phyloP scores from a whole-genome alignment of 2,797 vertebrate genomes.

The Chelonia mydas region DNA sequence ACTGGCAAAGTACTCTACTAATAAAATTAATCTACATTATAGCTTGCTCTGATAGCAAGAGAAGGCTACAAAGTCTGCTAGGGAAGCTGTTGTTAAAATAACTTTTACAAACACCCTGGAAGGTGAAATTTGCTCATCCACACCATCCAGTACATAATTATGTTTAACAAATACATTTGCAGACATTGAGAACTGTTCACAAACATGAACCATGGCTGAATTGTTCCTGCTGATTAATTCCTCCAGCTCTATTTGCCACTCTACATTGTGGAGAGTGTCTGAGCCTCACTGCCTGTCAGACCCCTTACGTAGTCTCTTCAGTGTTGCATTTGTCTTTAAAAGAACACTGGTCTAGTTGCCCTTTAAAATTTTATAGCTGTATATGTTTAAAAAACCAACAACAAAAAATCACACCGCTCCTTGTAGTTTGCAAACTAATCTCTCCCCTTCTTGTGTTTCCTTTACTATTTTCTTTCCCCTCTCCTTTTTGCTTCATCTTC shows the following conservation, averaged over 20 bases:
- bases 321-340: background rate
- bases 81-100: background rate
- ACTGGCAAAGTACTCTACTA: background rate
- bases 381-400: background rate
- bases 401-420: rapidly evolving
- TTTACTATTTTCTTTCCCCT: background rate
- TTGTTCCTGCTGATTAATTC: background rate
- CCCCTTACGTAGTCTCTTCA: background rate
- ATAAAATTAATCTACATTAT: background rate
- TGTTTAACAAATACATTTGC: background rate
- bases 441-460: background rate
- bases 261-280: background rate
- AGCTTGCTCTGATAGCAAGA: background rate
- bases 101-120: background rate
- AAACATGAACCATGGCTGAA: background rate
- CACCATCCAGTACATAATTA: background rate
- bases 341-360: background rate
- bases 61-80: background rate
- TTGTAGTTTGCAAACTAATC: background rate
- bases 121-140: background rate
- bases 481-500: background rate
- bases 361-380: background rate
- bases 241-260: background rate
- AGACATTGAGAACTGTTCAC: background rate
- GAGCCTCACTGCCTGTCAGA: background rate